Percentiles rank a stretch among this genome's conserved stretches.
Conservation (phyloP, 1,140 invertebrate species). For the Acromyrmex echinatior region DNA sequence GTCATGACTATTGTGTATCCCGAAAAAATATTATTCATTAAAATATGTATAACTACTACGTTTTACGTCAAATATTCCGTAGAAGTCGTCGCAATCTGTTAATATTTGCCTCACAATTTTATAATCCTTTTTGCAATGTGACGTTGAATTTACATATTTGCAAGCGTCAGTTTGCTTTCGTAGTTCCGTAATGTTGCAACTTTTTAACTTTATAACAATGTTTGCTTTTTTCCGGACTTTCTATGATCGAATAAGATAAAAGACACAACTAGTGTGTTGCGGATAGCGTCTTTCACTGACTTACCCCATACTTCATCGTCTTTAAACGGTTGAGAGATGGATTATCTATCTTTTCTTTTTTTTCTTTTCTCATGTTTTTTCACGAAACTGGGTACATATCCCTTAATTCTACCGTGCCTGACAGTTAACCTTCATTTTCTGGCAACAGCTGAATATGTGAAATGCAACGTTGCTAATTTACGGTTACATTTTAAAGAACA, state of each 20-base stretch:
- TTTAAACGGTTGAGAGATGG: background rate
- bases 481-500: conserved; percentile 11
- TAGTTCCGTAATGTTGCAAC: background rate
- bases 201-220: background rate
- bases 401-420: conserved; percentile 3
- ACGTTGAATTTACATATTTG: background rate
- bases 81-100: background rate
- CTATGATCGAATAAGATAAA: background rate
- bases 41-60: background rate
- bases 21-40: background rate
- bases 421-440: conserved; percentile 60
- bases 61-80: background rate
- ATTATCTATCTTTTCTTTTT: background rate
- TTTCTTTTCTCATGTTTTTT: conserved; percentile 4
- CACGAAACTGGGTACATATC: background rate
- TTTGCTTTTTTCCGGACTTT: conserved; percentile 3
- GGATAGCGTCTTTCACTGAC: background rate
- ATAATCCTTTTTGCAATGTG: background rate
- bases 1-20: background rate
- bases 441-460: conserved; percentile 29
- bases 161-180: background rate
- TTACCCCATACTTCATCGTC: background rate
- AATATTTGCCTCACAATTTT: background rate
- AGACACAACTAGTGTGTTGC: background rate
- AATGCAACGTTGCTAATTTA: conserved; percentile 20